Conservation (phyloP, 2,113 vertebrate species). For the Lasiurus cinereus region DNA sequence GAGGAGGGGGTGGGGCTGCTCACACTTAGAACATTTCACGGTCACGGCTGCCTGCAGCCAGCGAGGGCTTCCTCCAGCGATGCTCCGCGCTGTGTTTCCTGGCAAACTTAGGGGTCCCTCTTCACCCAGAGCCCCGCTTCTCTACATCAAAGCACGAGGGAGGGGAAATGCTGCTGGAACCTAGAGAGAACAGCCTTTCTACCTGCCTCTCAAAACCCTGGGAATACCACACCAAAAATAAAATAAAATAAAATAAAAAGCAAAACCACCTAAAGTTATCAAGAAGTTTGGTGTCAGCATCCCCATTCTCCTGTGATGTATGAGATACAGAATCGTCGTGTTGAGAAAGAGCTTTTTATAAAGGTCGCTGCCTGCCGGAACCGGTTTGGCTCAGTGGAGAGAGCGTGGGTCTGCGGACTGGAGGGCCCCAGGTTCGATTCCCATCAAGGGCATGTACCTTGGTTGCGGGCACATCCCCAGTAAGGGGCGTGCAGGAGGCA, state of each 20-base stretch:
- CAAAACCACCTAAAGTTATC: neutral
- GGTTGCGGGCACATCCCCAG: no score
- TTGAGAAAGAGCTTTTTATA: neutral
- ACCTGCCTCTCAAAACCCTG: neutral
- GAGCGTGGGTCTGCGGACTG: no score
- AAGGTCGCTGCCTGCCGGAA: no score
- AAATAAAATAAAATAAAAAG: neutral
- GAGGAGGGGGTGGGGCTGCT: neutral
- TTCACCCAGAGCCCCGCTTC: slow-evolving; percentile 43
- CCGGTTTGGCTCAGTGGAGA: no score
- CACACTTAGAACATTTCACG: neutral
- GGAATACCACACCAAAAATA: neutral
- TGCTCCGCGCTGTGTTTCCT: neutral
- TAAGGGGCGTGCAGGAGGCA: no score
- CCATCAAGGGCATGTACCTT: no score
- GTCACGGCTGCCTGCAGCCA: neutral
- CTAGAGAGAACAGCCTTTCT: neutral
- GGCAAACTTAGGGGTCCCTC: slow-evolving; percentile 64
- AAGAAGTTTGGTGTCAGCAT: neutral
- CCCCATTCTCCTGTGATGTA: neutral
- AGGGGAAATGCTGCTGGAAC: neutral
- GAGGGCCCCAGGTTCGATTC: no score
- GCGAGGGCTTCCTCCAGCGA: neutral
- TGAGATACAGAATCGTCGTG: rapidly evolving
- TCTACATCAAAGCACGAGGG: neutral